Evolutionary conservation across 2,888 invertebrate genomes (phyloP).

Genomic region (Drosophila meridiana): DNA sequence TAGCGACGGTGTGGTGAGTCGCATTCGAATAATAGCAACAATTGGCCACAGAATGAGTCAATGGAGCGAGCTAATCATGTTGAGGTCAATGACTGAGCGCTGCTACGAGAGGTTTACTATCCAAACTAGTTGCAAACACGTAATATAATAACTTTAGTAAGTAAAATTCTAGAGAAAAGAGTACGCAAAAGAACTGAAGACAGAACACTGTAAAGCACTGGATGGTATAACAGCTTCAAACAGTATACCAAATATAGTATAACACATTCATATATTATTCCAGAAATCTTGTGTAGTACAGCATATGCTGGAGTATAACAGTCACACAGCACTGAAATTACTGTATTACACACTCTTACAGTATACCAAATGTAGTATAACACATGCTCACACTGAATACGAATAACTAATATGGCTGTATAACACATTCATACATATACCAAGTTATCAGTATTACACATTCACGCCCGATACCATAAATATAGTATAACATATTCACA

Average conservation of each 20-base stretch:
- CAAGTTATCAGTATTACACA: neutral
- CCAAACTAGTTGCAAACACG: neutral
- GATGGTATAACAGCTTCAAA: neutral
- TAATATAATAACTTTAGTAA: neutral
- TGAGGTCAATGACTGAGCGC: conserved; percentile 11
- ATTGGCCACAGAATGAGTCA: conserved; percentile 19
- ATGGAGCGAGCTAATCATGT: neutral
- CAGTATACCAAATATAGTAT: neutral
- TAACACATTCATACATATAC: neutral
- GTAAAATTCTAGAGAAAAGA: neutral
- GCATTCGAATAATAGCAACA: neutral
- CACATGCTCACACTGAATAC: too few relatives aligned
- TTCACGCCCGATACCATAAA: neutral
- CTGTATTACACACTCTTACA: too few relatives aligned
- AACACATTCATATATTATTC: neutral
- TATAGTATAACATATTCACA: neutral
- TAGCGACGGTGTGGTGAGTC: conserved; percentile 3
- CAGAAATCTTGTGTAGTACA: neutral
- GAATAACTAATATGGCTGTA: neutral
- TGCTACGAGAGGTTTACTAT: too few relatives aligned
- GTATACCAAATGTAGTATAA: too few relatives aligned
- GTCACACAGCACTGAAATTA: too few relatives aligned
- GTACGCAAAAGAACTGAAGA: too few relatives aligned
- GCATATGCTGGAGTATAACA: neutral
- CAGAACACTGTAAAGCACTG: too few relatives aligned